These are phyloP conservation scores for Ephestia elutella DNA, from an alignment of 1,140 invertebrate genomes.

Conservation along the genomic window DNA sequence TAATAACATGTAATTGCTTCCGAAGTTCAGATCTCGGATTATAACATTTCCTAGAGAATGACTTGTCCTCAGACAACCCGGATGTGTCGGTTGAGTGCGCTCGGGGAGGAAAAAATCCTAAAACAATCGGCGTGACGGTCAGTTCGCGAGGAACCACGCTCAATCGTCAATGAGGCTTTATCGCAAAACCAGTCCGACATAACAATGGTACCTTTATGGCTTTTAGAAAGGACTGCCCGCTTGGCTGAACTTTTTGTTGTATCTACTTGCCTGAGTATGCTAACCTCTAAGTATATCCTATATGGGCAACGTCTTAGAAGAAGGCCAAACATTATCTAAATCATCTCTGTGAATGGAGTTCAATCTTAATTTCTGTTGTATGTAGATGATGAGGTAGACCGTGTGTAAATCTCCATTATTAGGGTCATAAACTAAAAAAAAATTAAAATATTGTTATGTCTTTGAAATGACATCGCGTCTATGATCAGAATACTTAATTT, in stretches of 20 bases:
- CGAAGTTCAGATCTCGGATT: not conserved
- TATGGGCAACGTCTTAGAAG: not conserved
- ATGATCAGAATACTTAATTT: too few species aligned
- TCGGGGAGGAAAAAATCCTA: conserved; percentile 17
- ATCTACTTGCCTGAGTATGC: conserved; percentile 4
- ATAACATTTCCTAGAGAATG: not conserved
- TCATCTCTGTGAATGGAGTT: too few species aligned
- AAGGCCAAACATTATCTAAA: not conserved
- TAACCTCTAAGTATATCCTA: not conserved
- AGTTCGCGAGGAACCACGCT: conserved; percentile 24
- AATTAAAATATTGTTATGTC: too few species aligned
- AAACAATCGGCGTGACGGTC: conserved; percentile 31
- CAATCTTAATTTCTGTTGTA: too few species aligned
- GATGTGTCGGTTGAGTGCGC: conserved; percentile 28
- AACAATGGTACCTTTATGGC: conserved; percentile 49
- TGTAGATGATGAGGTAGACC: too few species aligned
- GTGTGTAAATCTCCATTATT: too few species aligned
- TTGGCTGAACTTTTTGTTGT: conserved; percentile 14
- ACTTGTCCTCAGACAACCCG: conserved; percentile 18
- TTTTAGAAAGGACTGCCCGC: conserved; percentile 24
- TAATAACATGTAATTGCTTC: conserved; percentile 6
- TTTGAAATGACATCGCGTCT: too few species aligned
- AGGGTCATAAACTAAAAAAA: too few species aligned
- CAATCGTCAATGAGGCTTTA: conserved; percentile 36
- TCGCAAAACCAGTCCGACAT: conserved; percentile 39